These are phyloP conservation scores for Heliothis subflexa DNA, from an alignment of 1,140 invertebrate genomes.

Conservation along the genomic window DNA sequence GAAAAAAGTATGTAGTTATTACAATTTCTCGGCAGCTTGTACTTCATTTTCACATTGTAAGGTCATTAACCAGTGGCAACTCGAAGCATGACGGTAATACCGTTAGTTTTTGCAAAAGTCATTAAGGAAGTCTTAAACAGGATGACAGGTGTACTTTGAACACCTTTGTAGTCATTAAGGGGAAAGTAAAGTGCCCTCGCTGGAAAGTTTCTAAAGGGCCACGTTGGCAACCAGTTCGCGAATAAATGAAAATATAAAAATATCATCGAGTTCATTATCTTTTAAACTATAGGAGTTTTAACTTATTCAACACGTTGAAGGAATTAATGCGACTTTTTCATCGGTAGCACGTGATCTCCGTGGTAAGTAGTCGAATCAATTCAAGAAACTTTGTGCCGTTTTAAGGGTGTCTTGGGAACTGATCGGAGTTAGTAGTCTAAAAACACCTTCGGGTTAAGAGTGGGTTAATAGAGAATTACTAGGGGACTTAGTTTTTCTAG, in stretches of 20 bases:
- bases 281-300: constrained; percentile 33
- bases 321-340: constrained; percentile 31
- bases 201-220: constrained; percentile 27
- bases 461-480: too few species aligned
- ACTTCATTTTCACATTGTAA: constrained; percentile 1
- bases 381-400: constrained; percentile 3
- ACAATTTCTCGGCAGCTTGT: constrained; percentile 1
- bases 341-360: constrained; percentile 18
- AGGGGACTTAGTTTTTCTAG: too few species aligned
- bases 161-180: constrained; percentile 44
- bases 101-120: constrained; percentile 39
- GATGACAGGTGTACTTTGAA: constrained; percentile 37
- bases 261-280: constrained; percentile 36
- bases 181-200: constrained; percentile 19
- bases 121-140: constrained; percentile 43
- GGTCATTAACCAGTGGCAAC: constrained; percentile 19
- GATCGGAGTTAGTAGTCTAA: not conserved
- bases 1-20: not conserved
- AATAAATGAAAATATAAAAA: constrained; percentile 34
- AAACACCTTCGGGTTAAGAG: not conserved
- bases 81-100: not conserved
- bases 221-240: constrained; percentile 20
- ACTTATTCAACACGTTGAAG: constrained; percentile 7
- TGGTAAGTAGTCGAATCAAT: constrained; percentile 11
- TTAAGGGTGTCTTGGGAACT: not conserved